A percentile compares a stretch with the other conserved stretches of the same genome.
Conservation (phyloP, 2,113 vertebrate species). For the Apteryx mantelli region DNA sequence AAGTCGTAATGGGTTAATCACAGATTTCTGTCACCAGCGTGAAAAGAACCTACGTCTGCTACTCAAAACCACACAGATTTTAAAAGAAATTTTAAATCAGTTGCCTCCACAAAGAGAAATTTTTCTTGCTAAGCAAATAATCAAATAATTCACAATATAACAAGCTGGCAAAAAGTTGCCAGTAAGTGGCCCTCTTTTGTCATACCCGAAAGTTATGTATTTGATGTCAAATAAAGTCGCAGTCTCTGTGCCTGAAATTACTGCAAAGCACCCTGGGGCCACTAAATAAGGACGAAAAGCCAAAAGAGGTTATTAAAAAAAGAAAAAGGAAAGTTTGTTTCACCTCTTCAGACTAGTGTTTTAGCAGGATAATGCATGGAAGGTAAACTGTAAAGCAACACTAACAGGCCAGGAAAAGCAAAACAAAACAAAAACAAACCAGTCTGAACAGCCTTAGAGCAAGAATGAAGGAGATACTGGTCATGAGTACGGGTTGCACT, state of each 20-base stretch:
- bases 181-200: conserved; percentile 50
- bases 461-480: conserved; percentile 47
- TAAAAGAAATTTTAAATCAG: conserved; percentile 65
- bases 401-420: background rate
- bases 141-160: conserved; percentile 58
- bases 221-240: conserved; percentile 55
- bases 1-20: conserved; percentile 42
- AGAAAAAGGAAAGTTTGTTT: background rate
- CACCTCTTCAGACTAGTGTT: conserved; percentile 54
- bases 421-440: background rate
- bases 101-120: conserved; percentile 82
- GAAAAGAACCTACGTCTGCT: conserved; percentile 77
- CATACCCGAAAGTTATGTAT: conserved; percentile 14
- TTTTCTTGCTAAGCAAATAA: conserved; percentile 63
- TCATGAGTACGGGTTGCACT: background rate
- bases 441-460: conserved; percentile 37
- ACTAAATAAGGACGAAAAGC: conserved; percentile 49
- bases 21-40: conserved; percentile 65
- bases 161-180: conserved; percentile 66
- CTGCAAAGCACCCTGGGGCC: conserved; percentile 66
- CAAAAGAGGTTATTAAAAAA: background rate
- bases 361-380: conserved; percentile 67
- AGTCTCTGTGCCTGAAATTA: conserved; percentile 50
- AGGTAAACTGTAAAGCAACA: conserved; percentile 61
- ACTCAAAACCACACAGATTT: conserved; percentile 77